Evolutionary conservation across 2,113 vertebrate genomes (phyloP).

Genomic region (Amphiprion ocellaris): DNA sequence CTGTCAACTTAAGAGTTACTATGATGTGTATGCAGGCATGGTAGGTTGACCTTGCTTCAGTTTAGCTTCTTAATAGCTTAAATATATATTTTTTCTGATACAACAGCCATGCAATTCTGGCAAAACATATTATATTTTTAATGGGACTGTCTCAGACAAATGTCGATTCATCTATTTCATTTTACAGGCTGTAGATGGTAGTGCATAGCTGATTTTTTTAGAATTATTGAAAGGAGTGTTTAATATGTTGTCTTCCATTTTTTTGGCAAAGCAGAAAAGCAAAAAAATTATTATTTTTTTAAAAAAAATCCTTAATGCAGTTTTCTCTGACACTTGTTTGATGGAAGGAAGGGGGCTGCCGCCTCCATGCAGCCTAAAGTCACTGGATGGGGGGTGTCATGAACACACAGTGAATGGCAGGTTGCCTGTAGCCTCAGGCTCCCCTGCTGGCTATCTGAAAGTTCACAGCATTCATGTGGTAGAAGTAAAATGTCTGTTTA

Average conservation of each 20-base stretch:
- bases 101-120: background rate
- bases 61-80: background rate
- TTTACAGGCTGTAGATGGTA: background rate
- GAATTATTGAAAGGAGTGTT: background rate
- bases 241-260: background rate
- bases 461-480: conserved; percentile 37
- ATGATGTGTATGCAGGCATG: too few relatives aligned
- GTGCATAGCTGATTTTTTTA: background rate
- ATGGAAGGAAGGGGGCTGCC: background rate
- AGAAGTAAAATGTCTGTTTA: conserved; percentile 29
- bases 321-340: background rate
- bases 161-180: background rate
- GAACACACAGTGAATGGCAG: conserved; percentile 31
- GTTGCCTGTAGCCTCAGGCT: conserved; percentile 47
- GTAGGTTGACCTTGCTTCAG: background rate
- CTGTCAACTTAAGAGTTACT: background rate
- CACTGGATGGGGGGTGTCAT: background rate
- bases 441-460: conserved; percentile 36
- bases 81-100: background rate
- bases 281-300: background rate
- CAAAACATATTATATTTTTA: background rate
- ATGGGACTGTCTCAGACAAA: background rate
- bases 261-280: background rate
- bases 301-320: background rate
- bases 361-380: background rate